Base-by-base conservation (phyloP, 2,113 vertebrate species). In the Probosciger aterrimus region DNA sequence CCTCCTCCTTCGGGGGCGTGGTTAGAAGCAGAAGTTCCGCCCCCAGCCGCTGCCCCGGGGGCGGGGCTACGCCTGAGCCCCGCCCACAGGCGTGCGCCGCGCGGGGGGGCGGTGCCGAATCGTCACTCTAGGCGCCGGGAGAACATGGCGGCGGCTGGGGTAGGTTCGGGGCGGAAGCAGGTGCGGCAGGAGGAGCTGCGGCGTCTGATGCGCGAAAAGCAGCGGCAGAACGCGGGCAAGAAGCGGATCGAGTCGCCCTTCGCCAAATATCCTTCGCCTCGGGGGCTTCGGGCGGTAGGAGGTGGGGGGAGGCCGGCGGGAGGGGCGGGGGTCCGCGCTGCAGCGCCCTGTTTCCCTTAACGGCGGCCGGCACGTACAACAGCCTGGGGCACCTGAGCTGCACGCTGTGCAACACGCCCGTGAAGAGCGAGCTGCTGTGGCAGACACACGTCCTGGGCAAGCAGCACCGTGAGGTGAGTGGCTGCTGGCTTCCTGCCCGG, bases 381-480 rank as follows among this genome's bases (percentile, higher is more conserved):
- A 98, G 98, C 64, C 93, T 99, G 69, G 99, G 98, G 0, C 99
- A 99, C 81, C 97, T 99, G 64, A 99, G 98, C 53, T 99, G 99
- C 63, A 87, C 95, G 8, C 81, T 99, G 41, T 99, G 99, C 96
- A 98, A 98, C 86, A 95, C 97, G 31, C 97, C 98, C n/a, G 98
- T 99, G 4, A 99, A 99, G 97, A 98, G 97, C 24, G 99, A 99
- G 47, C 97, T 99, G 18, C 97, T 99, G 90, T 99, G 99, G 99
- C 98, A 99, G 85, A 98, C 99, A 1, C 99, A 99, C 65, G 96
- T 98, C 55, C 98, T 99, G 60, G 99, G 99, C 20, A 99, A 99
- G 92, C 98, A 98, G 82, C 99, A 99, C 96, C 98, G 99, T 25
- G 99, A 99, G 97, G 98, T 98, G 79, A 97, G 97, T 43, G 62